Evolutionary conservation across 1,140 invertebrate species (phyloP), one percentile per base, ranked within the genome.

Genomic region (Drosophila santomea): DNA sequence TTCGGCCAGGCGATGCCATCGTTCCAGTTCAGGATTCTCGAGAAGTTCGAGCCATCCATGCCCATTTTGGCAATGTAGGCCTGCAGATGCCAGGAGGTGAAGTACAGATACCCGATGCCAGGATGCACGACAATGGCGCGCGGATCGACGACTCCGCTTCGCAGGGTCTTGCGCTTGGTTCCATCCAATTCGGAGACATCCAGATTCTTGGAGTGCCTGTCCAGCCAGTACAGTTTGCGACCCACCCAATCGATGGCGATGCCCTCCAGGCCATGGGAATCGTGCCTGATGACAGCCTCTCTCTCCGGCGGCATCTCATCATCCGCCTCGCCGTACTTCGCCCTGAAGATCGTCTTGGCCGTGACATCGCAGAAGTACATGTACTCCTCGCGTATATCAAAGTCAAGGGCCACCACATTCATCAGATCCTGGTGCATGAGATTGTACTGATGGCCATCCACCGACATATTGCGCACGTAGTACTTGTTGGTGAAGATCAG

Each of bases 1-100:
- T 99, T 99, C 0, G 99, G 98, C 98, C 98, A 99, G 14, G 98
- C 98, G 15, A 99, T 96, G 80, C 98, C 98, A 61, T 99, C 95
- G 83, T 98, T 96, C 95, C 97, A 98, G 11, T 96, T 98, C 6
- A 99, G 94, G 71, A 99, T 97, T 55, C 96, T 94, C 0, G 96
- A 97, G 74, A 98, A 96, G 80, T 99, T 98, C 2, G 95, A 96
- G 0, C 98, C 99, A 90, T 99, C 98, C 97, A 99, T 97, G 51
- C 98, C 98, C 92, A 99, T 96, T 92, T 98, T 97, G n/a, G 97
- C 98, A 73, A 99, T 99, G 90, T 98, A 99, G 0, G 98, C 97
- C 93, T 98, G 96, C 32, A 99, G 94, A 92, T 98, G 97, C 98
- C 98, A 99, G 4, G 98, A 98, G 14, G 98, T 97, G 91, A 98